phyloP scores from a whole-genome alignment of 2,888 invertebrate genomes.

The Leucophenga maculata region DNA sequence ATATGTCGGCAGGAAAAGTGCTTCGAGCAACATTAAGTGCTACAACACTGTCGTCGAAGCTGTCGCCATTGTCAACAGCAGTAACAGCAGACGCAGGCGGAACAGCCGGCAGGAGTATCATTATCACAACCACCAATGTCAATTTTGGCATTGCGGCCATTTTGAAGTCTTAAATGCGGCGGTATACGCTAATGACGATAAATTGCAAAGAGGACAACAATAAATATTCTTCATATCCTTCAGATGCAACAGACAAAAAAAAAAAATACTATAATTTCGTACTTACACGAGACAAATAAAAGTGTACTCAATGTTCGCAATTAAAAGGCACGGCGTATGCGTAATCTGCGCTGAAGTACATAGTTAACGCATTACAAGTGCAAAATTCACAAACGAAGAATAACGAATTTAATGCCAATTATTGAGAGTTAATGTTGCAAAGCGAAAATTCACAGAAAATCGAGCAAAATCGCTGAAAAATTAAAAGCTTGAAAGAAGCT shows the following conservation, averaged over 20 bases:
- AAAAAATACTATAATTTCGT: too few species aligned
- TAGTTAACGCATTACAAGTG: too few species aligned
- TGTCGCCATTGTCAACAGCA: not conserved
- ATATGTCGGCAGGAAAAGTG: not conserved
- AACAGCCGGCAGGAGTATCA: not conserved
- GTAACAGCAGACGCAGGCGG: not conserved
- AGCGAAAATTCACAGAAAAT: too few species aligned
- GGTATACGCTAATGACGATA: constrained; percentile 59
- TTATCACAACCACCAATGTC: not conserved
- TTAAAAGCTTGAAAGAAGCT: too few species aligned
- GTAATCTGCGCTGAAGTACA: too few species aligned
- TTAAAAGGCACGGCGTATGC: too few species aligned
- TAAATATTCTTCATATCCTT: constrained; percentile 50
- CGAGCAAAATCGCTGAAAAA: too few species aligned
- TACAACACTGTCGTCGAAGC: not conserved
- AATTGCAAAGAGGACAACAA: constrained; percentile 56
- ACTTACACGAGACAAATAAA: too few species aligned
- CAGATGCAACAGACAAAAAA: not conserved
- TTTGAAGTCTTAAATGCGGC: constrained; percentile 47
- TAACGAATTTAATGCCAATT: too few species aligned
- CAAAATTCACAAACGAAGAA: too few species aligned
- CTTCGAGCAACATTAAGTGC: not conserved
- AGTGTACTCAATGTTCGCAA: too few species aligned
- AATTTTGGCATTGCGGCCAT: not conserved
- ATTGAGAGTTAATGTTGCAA: too few species aligned